Percentiles rank a stretch among this genome's conserved stretches.
phyloP scores from a whole-genome alignment of 1,140 invertebrate genomes.

The Drosophila eugracilis region DNA sequence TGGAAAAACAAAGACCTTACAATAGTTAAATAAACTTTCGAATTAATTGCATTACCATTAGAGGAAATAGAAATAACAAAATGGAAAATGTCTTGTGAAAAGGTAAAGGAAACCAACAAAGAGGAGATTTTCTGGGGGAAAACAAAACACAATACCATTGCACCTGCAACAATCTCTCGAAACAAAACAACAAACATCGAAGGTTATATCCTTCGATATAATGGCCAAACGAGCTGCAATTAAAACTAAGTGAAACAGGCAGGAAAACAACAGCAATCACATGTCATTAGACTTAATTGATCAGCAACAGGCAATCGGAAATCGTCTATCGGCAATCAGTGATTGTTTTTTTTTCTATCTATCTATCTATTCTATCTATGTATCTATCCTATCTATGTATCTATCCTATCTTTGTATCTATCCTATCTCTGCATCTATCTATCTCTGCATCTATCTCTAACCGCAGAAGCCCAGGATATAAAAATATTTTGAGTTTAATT shows the following conservation, averaged over 20 bases:
- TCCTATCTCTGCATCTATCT: too few species aligned
- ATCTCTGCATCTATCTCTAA: too few species aligned
- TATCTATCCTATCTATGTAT: too few species aligned
- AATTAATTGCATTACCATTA: neutral
- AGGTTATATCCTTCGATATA: neutral
- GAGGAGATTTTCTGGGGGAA: neutral
- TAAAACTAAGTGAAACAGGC: conserved; percentile 22
- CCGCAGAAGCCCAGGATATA: conserved; percentile 44
- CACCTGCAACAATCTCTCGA: conserved; percentile 9
- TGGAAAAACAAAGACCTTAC: neutral
- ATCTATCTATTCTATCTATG: too few species aligned
- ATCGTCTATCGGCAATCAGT: conserved; percentile 25
- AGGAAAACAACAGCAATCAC: conserved; percentile 50
- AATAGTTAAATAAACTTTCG: too few species aligned
- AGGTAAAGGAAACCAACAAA: neutral
- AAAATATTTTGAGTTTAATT: conserved; percentile 70
- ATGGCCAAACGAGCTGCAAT: conserved; percentile 25
- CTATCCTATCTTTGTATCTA: too few species aligned
- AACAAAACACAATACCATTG: neutral
- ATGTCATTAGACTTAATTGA: conserved; percentile 71
- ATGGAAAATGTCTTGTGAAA: neutral
- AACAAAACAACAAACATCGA: conserved; percentile 13
- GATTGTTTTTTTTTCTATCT: neutral
- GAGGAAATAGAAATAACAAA: too few species aligned
- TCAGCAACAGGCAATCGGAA: conserved; percentile 35